phyloP scores from a whole-genome alignment of 2,113 vertebrate genomes.

The Bambusicola thoracicus region DNA sequence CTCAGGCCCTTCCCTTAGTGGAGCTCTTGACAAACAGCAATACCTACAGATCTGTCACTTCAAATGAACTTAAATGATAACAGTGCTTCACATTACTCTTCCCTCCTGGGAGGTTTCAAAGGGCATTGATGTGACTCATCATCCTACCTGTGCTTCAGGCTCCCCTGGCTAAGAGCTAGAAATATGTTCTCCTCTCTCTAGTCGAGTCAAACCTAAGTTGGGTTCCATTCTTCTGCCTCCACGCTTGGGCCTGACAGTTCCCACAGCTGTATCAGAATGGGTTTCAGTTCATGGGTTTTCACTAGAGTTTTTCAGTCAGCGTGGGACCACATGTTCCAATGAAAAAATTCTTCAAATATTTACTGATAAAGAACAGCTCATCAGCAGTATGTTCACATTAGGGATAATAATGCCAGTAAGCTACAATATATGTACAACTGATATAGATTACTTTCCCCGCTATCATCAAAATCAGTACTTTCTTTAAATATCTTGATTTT shows the following conservation, averaged over 20 bases:
- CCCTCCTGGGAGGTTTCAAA: not conserved
- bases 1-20: not conserved
- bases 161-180: not conserved
- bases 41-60: constrained; percentile 7
- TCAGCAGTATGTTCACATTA: not conserved
- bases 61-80: not conserved
- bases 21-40: not conserved
- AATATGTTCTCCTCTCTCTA: not conserved
- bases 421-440: not conserved
- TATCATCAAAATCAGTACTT: not conserved
- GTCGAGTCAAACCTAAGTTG: not conserved
- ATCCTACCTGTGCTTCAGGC: not conserved
- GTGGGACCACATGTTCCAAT: not conserved
- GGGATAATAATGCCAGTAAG: not conserved
- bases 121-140: not conserved
- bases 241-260: not conserved
- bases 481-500: constrained; percentile 5
- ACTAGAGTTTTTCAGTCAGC: not conserved
- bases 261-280: not conserved
- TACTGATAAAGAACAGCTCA: not conserved
- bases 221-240: not conserved
- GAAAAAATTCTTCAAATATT: not conserved
- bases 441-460: not conserved
- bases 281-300: not conserved
- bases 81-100: not conserved